Evolutionary conservation across 2,888 invertebrate species (phyloP).

Genomic region (Drosophila koepferae): DNA sequence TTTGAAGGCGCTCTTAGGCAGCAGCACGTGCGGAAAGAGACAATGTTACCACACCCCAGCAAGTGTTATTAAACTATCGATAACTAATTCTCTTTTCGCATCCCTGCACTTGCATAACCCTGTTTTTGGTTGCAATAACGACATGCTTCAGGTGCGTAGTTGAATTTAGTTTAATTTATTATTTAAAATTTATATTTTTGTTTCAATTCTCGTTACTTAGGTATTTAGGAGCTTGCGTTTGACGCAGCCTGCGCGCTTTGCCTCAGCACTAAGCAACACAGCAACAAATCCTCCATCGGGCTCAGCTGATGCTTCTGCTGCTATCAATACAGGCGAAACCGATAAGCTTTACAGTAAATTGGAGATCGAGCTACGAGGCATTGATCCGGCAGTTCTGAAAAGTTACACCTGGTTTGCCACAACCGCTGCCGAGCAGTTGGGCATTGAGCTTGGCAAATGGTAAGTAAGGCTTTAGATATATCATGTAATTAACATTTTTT

Average conservation of each 20-base stretch:
- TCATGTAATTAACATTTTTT: not conserved
- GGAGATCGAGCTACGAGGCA: conserved; percentile 94
- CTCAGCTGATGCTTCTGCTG: not conserved
- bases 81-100: conserved; percentile 6
- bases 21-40: conserved; percentile 40
- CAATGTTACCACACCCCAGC: conserved; percentile 39
- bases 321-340: conserved; percentile 51
- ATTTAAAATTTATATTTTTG: conserved; percentile 13
- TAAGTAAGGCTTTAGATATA: conserved; percentile 78
- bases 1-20: conserved; percentile 24
- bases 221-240: conserved; percentile 41
- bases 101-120: conserved; percentile 68
- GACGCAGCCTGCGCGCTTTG: conserved; percentile 48
- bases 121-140: conserved; percentile 41
- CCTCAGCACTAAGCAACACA: conserved; percentile 38
- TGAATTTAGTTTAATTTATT: conserved; percentile 18
- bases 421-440: conserved; percentile 92
- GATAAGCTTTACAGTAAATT: conserved; percentile 94
- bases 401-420: conserved; percentile 95
- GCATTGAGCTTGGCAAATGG: conserved; percentile 90
- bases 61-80: conserved; percentile 15
- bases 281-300: conserved; percentile 1
- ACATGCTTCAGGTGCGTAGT: conserved; percentile 63
- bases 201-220: conserved; percentile 20
- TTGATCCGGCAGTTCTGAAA: conserved; percentile 94